These are phyloP conservation scores for Mionectes macconnelli DNA, from an alignment of 2,113 vertebrate species.

Conservation along the genomic window DNA sequence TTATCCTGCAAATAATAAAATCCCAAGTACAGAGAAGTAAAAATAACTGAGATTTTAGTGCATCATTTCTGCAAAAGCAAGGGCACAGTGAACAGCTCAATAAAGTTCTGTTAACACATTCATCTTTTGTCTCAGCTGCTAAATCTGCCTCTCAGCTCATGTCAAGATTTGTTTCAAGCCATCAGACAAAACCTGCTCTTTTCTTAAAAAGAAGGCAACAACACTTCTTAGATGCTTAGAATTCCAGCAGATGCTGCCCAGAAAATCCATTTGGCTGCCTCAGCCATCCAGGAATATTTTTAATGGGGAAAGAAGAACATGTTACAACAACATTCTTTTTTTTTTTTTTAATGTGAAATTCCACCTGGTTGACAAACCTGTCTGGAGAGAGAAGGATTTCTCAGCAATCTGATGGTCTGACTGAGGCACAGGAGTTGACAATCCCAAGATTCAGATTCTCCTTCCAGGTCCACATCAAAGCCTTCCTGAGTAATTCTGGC, in stretches of 20 bases:
- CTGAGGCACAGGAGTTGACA: not conserved
- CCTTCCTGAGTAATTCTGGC: not conserved
- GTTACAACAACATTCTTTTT: not conserved
- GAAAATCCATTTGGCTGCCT: not conserved
- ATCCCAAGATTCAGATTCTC: not conserved
- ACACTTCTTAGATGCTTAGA: not conserved
- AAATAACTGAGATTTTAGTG: not conserved
- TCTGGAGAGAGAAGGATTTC: not conserved
- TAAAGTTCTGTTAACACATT: not conserved
- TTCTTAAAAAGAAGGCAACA: not conserved
- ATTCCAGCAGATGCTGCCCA: not conserved
- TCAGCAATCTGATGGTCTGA: not conserved
- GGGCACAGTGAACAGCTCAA: not conserved
- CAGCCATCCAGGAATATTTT: not conserved
- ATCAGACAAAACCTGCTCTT: not conserved
- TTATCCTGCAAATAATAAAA: conserved; percentile 6
- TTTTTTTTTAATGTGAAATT: not conserved
- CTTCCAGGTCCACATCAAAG: not conserved
- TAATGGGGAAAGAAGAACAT: not conserved
- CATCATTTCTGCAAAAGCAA: not conserved
- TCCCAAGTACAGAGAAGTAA: not conserved
- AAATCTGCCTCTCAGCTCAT: not conserved
- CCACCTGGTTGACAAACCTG: not conserved
- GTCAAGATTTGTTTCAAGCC: not conserved
- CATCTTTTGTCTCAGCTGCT: not conserved